phyloP scores from a whole-genome alignment of 2,888 invertebrate genomes.

The Lampropteryx suffumata region DNA sequence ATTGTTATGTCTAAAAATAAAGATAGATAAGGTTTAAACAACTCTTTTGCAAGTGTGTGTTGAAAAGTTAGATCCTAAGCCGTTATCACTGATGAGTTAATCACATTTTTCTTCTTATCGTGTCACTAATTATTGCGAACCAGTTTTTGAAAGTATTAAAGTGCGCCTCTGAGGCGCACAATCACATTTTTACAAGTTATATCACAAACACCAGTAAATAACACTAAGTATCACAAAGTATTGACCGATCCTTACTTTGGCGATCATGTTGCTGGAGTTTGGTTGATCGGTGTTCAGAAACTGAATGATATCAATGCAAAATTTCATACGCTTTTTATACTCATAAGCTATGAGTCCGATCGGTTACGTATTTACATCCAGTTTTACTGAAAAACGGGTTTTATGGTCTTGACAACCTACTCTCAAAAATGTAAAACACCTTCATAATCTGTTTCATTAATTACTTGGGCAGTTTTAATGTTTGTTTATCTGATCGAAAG shows the following conservation, averaged over 20 bases:
- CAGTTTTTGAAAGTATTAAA: too few species aligned
- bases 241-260: slow-evolving; percentile 46
- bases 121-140: too few species aligned
- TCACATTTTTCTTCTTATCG: too few species aligned
- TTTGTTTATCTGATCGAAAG: too few species aligned
- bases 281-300: slow-evolving; percentile 36
- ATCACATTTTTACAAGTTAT: background rate
- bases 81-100: too few species aligned
- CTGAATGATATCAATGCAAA: slow-evolving; percentile 49
- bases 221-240: background rate
- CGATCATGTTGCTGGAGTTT: slow-evolving; percentile 49
- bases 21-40: too few species aligned
- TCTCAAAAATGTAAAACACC: slow-evolving; percentile 10
- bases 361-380: slow-evolving; percentile 30
- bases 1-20: too few species aligned
- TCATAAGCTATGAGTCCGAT: slow-evolving; percentile 27
- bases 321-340: slow-evolving; percentile 52
- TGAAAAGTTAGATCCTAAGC: too few species aligned
- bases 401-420: slow-evolving; percentile 4
- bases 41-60: too few species aligned
- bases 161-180: too few species aligned
- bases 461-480: too few species aligned
- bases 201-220: background rate
- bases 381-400: slow-evolving; percentile 27
- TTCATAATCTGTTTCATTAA: slow-evolving; percentile 7